Evolutionary conservation across 2,113 vertebrate species (phyloP).

Genomic region (Proterorhinus semilunaris): DNA sequence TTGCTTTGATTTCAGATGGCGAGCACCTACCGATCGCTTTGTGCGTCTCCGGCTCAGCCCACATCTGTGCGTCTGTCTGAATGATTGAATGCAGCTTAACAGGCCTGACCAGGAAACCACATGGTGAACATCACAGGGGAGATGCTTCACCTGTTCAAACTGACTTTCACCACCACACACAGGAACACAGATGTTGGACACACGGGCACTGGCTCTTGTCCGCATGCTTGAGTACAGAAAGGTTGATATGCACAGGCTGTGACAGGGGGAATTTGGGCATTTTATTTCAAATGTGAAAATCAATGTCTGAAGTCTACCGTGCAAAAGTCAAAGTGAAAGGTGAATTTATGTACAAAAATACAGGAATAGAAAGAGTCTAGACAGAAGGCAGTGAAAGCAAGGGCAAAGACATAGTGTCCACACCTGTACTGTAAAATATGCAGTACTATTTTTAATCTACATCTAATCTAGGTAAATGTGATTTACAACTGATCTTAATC

Average conservation of each 20-base stretch:
- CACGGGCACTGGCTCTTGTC: background rate
- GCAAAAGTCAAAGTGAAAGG: background rate
- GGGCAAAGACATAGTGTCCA: background rate
- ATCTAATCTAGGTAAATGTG: background rate
- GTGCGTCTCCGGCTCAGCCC: constrained; percentile 40
- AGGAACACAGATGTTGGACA: constrained; percentile 38
- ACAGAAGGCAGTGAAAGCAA: background rate
- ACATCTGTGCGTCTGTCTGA: constrained; percentile 62
- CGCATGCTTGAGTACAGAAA: constrained; percentile 1
- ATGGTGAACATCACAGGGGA: constrained; percentile 65
- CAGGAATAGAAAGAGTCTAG: background rate
- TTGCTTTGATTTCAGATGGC: background rate
- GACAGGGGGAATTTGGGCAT: constrained; percentile 5
- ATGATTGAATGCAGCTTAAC: constrained; percentile 61
- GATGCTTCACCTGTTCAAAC: constrained; percentile 64
- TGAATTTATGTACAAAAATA: background rate
- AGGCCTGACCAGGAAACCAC: constrained; percentile 67
- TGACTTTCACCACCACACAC: constrained; percentile 24
- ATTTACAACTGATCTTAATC: background rate
- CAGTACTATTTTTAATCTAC: no score
- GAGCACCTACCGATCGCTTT: constrained; percentile 20
- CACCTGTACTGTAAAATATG: background rate
- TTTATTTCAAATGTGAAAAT: background rate
- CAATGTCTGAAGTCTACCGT: background rate
- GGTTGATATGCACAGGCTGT: constrained; percentile 5